These are phyloP conservation scores for Neotoma lepida DNA, from an alignment of 2,113 vertebrate genomes.

Conservation along the genomic window DNA sequence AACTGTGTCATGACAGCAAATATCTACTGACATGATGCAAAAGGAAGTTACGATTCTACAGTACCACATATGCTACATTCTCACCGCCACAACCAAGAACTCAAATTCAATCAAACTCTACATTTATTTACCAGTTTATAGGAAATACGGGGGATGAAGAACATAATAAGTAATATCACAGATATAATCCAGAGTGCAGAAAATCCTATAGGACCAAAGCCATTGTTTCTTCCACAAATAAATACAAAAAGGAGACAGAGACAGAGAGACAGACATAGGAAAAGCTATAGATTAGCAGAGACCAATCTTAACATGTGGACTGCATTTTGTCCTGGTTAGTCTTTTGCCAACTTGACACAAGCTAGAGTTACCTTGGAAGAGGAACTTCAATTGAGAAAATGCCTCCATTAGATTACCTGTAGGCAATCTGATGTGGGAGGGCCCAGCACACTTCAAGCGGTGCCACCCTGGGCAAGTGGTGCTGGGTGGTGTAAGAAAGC, in stretches of 20 bases:
- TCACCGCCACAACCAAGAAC: conserved; percentile 3
- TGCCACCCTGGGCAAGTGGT: background rate
- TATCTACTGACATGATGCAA: background rate
- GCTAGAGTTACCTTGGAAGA: background rate
- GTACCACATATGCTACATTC: background rate
- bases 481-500: background rate
- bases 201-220: conserved; percentile 54
- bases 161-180: conserved; percentile 32
- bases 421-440: background rate
- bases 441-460: background rate
- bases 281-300: conserved; percentile 54
- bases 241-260: background rate
- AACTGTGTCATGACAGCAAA: background rate
- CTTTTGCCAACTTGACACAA: background rate
- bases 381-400: background rate
- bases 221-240: conserved; percentile 61
- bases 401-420: background rate
- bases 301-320: conserved; percentile 53
- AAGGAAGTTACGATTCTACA: conserved; percentile 27
- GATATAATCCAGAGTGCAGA: conserved; percentile 35
- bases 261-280: conserved; percentile 8
- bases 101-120: conserved; percentile 18
- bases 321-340: background rate
- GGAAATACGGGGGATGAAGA: conserved; percentile 39
- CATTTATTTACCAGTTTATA: conserved; percentile 17